A percentile compares a stretch with the other conserved stretches of the same genome.
Conservation (phyloP, 2,113 vertebrate genomes). For the Archocentrus centrarchus region DNA sequence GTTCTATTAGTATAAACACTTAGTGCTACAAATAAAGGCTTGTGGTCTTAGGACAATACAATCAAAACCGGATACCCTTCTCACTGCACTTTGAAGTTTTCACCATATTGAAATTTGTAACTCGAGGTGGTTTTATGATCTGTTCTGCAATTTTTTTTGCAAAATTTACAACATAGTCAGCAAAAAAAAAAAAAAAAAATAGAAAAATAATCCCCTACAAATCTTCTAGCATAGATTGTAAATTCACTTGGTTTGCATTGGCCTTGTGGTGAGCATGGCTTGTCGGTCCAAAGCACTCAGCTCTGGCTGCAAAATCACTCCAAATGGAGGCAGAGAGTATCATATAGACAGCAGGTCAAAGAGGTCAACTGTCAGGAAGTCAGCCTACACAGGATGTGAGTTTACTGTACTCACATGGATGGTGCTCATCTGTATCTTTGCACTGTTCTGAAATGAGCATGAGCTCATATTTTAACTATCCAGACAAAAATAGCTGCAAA, state of each 20-base stretch:
- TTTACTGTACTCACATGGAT: conserved; percentile 38
- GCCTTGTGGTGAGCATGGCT: conserved; percentile 26
- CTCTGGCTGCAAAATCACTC: conserved; percentile 32
- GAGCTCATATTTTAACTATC: conserved; percentile 42
- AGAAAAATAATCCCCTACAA: conserved; percentile 63
- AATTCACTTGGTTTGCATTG: conserved; percentile 33
- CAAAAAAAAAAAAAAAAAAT: conserved; percentile 33
- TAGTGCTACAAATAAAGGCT: neutral
- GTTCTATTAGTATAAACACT: fast-evolving
- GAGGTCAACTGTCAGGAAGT: conserved; percentile 57
- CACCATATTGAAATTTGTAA: conserved; percentile 14
- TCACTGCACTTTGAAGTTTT: neutral
- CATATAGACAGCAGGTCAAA: conserved; percentile 45
- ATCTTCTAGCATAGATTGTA: conserved; percentile 36
- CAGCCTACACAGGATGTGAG: conserved; percentile 57
- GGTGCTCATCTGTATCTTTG: conserved; percentile 35
- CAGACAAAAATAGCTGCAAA: conserved; percentile 47
- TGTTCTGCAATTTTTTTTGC: conserved; percentile 27
- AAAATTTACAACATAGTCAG: conserved; percentile 42
- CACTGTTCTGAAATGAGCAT: conserved; percentile 24
- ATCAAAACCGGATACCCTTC: neutral
- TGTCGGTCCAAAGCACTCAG: conserved; percentile 19
- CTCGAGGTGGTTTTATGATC: conserved; percentile 18
- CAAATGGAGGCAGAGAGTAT: conserved; percentile 39
- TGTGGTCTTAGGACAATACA: neutral